A percentile compares a stretch with the other conserved stretches of the same genome.
Evolutionary conservation across 2,888 invertebrate genomes (phyloP).

Genomic region (Troilus luridus): DNA sequence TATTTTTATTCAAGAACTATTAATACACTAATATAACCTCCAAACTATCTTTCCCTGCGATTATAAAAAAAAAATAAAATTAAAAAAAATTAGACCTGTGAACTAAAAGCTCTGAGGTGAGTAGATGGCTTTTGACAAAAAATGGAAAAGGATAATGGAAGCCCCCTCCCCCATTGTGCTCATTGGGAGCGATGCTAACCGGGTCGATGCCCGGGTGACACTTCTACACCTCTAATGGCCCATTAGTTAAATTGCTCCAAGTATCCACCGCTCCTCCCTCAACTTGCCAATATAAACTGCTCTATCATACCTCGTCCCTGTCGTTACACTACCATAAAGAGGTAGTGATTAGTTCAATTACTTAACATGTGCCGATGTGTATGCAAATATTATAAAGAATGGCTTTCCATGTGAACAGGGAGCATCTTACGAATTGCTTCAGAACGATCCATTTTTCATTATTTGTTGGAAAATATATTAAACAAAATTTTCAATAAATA

Average conservation of each 20-base stretch:
- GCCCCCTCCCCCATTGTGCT: neutral
- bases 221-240: neutral
- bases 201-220: constrained; percentile 8
- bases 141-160: neutral
- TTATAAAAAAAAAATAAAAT: neutral
- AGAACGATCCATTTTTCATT: too few species aligned
- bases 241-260: constrained; percentile 30
- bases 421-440: too few species aligned
- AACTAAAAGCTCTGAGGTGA: neutral
- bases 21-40: neutral
- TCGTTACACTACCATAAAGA: neutral
- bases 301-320: neutral
- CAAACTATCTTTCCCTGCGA: neutral
- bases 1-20: neutral
- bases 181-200: constrained; percentile 20
- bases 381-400: too few species aligned
- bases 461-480: too few species aligned
- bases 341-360: neutral
- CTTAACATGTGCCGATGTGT: neutral
- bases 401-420: too few species aligned
- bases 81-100: neutral
- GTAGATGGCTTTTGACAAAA: constrained; percentile 11
- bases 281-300: neutral
- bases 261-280: neutral
- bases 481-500: too few species aligned